Evolutionary conservation across 2,797 vertebrate species (phyloP).

Genomic region (Zalophus californianus): DNA sequence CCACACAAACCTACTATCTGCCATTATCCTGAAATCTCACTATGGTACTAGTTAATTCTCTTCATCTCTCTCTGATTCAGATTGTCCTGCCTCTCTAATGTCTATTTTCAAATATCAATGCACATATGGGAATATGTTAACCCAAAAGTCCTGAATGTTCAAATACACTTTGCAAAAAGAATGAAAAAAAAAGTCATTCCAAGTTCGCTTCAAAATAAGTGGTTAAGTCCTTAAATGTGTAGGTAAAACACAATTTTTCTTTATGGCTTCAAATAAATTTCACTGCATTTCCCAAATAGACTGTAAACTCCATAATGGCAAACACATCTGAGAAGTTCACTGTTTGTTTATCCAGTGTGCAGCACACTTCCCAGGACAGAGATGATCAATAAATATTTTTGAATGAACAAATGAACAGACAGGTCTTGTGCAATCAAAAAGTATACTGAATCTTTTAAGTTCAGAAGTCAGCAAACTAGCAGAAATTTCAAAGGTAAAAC

Average conservation of each 20-base stretch:
- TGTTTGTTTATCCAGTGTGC: not conserved
- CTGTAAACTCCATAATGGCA: not conserved
- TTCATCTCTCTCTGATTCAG: not conserved
- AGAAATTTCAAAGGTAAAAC: slow-evolving; percentile 9
- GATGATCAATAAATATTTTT: not conserved
- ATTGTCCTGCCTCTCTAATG: not conserved
- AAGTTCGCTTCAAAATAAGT: slow-evolving; percentile 39
- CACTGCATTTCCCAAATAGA: not conserved
- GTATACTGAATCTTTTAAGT: not conserved
- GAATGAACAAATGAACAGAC: slow-evolving; percentile 34
- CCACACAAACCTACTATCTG: not conserved
- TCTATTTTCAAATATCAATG: not conserved
- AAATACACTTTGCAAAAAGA: slow-evolving; percentile 35
- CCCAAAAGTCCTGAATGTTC: not conserved
- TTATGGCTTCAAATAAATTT: not conserved
- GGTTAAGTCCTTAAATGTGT: not conserved
- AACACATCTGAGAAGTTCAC: not conserved
- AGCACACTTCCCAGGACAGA: not conserved
- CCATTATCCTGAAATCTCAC: not conserved
- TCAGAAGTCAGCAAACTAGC: slow-evolving; percentile 9
- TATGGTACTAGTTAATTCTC: not conserved
- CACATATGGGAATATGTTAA: not conserved
- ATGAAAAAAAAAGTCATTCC: not conserved
- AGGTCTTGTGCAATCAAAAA: slow-evolving; percentile 10
- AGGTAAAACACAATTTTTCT: not conserved